Percentiles rank a stretch among this genome's conserved stretches.
Conservation (phyloP, 1,140 invertebrate species). For the Pissodes strobi region DNA sequence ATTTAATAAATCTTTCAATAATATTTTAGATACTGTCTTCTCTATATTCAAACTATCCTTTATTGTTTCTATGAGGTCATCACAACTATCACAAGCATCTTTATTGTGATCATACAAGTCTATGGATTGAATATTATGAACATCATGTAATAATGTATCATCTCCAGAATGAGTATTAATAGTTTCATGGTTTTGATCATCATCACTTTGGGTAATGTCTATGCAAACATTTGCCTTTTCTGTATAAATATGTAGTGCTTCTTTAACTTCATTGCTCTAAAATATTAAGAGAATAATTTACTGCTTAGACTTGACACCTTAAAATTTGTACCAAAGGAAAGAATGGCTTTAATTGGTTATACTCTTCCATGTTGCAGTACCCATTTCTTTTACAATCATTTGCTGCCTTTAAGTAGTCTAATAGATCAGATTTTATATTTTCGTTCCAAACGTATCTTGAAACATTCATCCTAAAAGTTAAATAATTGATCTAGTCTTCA, state of each 20-base stretch:
- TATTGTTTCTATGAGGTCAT: conserved; percentile 20
- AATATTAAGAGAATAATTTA: conserved; percentile 1
- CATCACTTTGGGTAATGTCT: conserved; percentile 27
- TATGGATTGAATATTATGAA: too few species aligned
- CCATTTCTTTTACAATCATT: conserved; percentile 11
- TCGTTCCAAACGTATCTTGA: too few species aligned
- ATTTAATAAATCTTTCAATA: conserved; percentile 18
- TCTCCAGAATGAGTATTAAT: not conserved
- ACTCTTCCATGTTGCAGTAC: conserved; percentile 23
- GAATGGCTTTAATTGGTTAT: conserved; percentile 16
- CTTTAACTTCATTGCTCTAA: conserved; percentile 20
- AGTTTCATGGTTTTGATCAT: conserved; percentile 4
- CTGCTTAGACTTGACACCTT: not conserved
- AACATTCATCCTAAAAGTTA: too few species aligned
- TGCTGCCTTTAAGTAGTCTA: conserved; percentile 25
- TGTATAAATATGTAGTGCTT: not conserved
- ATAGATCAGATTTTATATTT: conserved; percentile 20
- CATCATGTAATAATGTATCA: too few species aligned
- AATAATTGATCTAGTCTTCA: too few species aligned
- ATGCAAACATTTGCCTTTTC: conserved; percentile 8
- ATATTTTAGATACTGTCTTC: conserved; percentile 7
- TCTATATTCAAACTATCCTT: conserved; percentile 30
- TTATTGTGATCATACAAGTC: not conserved
- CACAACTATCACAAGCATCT: not conserved
- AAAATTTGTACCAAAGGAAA: conserved; percentile 26